Conservation (phyloP, 2,113 vertebrate species). For the Microtus oregoni region DNA sequence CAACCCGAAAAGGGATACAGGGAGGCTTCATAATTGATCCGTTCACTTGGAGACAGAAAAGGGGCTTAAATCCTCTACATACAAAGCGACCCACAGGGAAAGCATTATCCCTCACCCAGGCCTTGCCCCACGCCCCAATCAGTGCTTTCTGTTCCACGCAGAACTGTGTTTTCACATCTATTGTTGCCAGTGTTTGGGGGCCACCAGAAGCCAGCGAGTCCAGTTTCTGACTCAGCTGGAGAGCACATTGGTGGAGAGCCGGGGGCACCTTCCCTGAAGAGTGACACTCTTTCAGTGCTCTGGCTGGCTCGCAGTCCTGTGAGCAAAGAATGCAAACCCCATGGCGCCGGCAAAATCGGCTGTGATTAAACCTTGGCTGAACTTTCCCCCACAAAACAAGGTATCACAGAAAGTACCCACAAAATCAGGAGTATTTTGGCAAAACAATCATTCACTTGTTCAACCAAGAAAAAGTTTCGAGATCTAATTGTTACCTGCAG, state of each 20-base stretch:
- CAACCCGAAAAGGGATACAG: neutral
- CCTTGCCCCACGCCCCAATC: neutral
- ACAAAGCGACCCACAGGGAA: slow-evolving; percentile 37
- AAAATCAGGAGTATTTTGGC: slow-evolving; percentile 42
- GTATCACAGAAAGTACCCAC: slow-evolving; percentile 60
- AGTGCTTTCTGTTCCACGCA: slow-evolving; percentile 38
- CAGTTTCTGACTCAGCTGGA: neutral
- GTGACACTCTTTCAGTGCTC: slow-evolving; percentile 8
- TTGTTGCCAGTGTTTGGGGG: slow-evolving; percentile 49
- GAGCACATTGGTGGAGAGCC: neutral
- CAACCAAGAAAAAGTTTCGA: slow-evolving; percentile 71
- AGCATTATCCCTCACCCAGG: neutral
- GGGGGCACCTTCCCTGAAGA: slow-evolving; percentile 31
- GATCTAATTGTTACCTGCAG: slow-evolving; percentile 77
- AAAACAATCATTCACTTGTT: slow-evolving; percentile 68
- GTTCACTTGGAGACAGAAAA: slow-evolving; percentile 41
- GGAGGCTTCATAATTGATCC: slow-evolving; percentile 48
- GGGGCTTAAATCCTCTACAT: neutral
- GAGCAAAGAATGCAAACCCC: slow-evolving; percentile 49
- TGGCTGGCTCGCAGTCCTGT: neutral
- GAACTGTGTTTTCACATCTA: slow-evolving; percentile 54
- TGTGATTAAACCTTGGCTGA: slow-evolving; percentile 73
- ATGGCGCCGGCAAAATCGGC: neutral
- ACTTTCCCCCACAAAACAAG: slow-evolving; percentile 70
- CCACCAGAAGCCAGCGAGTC: slow-evolving; percentile 48